Base-by-base conservation (phyloP, 2,113 vertebrate genomes). In the Stercorarius parasiticus region DNA sequence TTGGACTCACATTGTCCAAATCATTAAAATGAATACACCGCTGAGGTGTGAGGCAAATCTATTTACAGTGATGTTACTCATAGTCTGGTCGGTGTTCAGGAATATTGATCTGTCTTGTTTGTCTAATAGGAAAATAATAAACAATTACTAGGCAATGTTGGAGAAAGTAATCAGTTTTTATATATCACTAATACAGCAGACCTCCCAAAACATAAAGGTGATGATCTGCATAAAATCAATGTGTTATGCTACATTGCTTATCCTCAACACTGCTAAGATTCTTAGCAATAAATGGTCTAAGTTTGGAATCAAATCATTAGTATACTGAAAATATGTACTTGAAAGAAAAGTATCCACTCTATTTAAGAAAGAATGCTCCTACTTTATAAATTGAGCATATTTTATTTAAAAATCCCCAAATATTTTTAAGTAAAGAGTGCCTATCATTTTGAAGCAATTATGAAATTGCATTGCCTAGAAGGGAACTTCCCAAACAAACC, bases 101-200 rank as follows among this genome's bases (percentile, higher is more conserved):
- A 98, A 98, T 99, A 99, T 99, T 99, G 99, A 99, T 99, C 98
- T 98, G 98, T 98, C 98, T 98, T 98, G 98, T 99, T 99, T 99
- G 99, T 98, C 98, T 99, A 99, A 99, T 99, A 99, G 98, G 98
- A 99, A 99, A 99, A 99, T 99, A 99, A 99, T 99, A 99, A 99
- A 99, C 99, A 99, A 99, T 99, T 99, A 99, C 99, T 98, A 98
- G 97, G 97, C 98, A 98, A 99, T 98, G 98, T 97, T 97, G 98
- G 98, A 97, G 97, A 99, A 98, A 98, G 99, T 99, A 99, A 99
- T 99, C 99, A 99, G 99, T 99, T 99, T 99, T 99, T 99, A 99
- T 98, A 99, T 98, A 99, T 99, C 98, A 98, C 98, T 98, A 98
- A 98, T 98, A 98, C 97, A 98, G 98, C 98, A 99, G 98, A 98